phyloP scores from a whole-genome alignment of 2,113 vertebrate genomes.

The Cavia aperea region DNA sequence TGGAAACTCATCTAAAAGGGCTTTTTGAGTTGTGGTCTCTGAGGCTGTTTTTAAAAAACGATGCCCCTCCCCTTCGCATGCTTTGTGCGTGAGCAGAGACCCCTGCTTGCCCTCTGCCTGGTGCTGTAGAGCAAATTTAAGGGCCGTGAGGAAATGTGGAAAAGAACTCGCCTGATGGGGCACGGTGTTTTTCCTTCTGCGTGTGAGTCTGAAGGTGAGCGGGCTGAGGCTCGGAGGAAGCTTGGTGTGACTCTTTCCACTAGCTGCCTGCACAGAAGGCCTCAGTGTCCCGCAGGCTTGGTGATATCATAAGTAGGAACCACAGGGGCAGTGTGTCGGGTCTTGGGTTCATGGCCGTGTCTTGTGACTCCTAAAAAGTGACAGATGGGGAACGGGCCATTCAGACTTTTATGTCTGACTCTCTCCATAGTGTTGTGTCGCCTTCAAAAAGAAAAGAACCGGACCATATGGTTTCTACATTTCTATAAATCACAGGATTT shows the following conservation, averaged over 20 bases:
- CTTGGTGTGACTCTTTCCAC: not conserved
- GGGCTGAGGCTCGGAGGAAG: not conserved
- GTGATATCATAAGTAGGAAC: not conserved
- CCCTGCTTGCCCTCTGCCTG: slow-evolving; percentile 34
- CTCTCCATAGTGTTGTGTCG: not conserved
- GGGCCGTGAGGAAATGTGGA: not conserved
- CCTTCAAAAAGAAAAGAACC: not conserved
- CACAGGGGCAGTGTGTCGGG: not conserved
- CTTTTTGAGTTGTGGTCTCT: slow-evolving; percentile 67
- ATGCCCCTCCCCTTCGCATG: slow-evolving; percentile 22
- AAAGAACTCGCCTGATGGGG: not conserved
- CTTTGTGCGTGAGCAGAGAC: not conserved
- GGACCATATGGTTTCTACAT: not conserved
- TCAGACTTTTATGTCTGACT: not conserved
- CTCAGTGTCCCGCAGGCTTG: not conserved
- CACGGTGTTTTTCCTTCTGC: not conserved
- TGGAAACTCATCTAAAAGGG: slow-evolving; percentile 65
- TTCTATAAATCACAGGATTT: not conserved
- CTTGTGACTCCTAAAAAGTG: not conserved
- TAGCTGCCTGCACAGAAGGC: not conserved
- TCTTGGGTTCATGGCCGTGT: not conserved
- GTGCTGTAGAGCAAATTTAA: not conserved
- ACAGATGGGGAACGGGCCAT: not conserved
- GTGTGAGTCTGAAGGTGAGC: slow-evolving; percentile 28
- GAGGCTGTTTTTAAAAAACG: slow-evolving; percentile 53